phyloP scores from a whole-genome alignment of 2,797 vertebrate genomes.

The Hippopotamyrus pictus region DNA sequence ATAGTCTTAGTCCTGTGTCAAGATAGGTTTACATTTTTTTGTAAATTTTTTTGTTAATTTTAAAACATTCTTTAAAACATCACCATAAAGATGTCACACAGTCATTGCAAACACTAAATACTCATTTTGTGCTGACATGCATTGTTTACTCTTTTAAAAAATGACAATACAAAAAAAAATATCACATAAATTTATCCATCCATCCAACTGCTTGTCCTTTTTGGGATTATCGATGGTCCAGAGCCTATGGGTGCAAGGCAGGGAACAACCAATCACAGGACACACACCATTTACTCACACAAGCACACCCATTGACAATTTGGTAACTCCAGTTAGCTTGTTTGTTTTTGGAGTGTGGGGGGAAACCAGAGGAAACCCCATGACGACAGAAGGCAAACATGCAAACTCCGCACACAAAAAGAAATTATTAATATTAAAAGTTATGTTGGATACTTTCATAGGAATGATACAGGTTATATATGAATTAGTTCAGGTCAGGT shows the following conservation, averaged over 20 bases:
- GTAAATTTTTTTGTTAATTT: neutral
- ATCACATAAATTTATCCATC: neutral
- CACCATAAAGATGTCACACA: neutral
- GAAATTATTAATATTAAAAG: neutral
- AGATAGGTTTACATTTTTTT: neutral
- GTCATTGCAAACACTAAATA: neutral
- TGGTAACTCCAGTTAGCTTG: neutral
- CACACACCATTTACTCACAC: neutral
- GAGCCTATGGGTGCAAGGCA: neutral
- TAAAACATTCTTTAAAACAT: neutral
- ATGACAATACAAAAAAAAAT: neutral
- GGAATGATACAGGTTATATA: neutral
- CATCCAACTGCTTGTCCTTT: neutral
- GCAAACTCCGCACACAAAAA: neutral
- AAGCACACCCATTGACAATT: neutral
- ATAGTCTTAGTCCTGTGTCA: neutral
- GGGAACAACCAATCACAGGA: neutral
- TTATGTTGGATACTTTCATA: neutral
- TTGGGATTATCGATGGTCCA: neutral
- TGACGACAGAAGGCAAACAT: neutral
- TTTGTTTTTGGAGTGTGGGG: neutral
- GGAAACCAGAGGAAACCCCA: neutral
- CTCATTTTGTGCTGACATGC: neutral
- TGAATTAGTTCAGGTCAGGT: neutral
- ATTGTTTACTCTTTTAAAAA: neutral